Conservation (phyloP, 92 coral and sea anemone genomes). For the Phenganax stokvisi region DNA sequence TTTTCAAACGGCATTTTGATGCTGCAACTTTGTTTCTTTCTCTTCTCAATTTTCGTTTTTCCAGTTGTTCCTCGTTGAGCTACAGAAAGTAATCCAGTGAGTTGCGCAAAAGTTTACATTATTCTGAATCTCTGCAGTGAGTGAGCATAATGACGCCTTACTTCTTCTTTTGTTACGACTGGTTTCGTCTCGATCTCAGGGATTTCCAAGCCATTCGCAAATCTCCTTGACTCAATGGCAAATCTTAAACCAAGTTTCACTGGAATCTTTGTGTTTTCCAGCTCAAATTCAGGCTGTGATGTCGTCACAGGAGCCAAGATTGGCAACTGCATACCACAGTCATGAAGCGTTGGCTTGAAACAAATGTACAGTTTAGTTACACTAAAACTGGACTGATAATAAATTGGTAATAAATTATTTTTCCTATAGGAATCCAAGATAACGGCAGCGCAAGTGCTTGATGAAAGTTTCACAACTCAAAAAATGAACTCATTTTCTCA, state of each 20-base stretch:
- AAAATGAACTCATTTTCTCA: too few species aligned
- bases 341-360: constrained; percentile 15
- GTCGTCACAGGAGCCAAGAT: constrained; percentile 37
- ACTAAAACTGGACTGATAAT: not conserved
- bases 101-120: too few species aligned
- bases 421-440: too few species aligned
- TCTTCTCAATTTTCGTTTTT: constrained; percentile 68
- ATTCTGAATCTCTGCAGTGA: constrained; percentile 28
- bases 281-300: constrained; percentile 60
- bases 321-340: constrained; percentile 32
- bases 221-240: constrained; percentile 92
- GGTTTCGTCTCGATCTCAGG: constrained; percentile 69
- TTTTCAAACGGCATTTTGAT: constrained; percentile 84
- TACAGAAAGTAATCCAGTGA: constrained; percentile 39
- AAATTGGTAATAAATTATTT: not conserved
- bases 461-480: too few species aligned
- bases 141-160: constrained; percentile 39
- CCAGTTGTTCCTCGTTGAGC: constrained; percentile 56
- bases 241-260: constrained; percentile 88
- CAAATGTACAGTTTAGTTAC: not conserved
- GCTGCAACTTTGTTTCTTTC: constrained; percentile 94
- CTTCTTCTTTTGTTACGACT: constrained; percentile 41
- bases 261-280: constrained; percentile 90
- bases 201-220: constrained; percentile 92
- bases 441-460: too few species aligned